These are phyloP conservation scores for Campaea margaritaria DNA, from an alignment of 2,888 invertebrate genomes.

Conservation along the genomic window DNA sequence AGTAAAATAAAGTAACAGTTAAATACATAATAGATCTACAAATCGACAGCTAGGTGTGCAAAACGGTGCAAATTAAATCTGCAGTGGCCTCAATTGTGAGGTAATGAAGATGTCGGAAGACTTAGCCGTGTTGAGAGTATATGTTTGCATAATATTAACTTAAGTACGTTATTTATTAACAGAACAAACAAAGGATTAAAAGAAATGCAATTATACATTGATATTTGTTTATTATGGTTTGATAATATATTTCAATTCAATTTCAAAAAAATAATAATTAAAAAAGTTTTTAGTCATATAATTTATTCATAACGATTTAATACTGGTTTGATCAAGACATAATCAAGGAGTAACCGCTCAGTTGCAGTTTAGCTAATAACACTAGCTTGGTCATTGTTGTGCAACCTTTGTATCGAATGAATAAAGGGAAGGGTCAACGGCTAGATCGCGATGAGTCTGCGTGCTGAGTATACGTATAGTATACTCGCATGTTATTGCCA, in stretches of 20 bases:
- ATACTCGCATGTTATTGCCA: not conserved
- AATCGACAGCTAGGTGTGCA: not conserved
- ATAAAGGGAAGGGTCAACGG: slow-evolving; percentile 41
- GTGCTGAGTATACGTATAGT: slow-evolving; percentile 16
- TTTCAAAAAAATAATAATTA: no score
- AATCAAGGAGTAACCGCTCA: not conserved
- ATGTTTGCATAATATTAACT: no score
- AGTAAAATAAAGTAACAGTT: no score
- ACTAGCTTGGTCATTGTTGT: not conserved
- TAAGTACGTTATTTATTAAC: not conserved
- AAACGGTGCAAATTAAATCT: not conserved
- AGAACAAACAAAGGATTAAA: not conserved
- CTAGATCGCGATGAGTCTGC: slow-evolving; percentile 43
- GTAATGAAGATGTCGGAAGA: not conserved
- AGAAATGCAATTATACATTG: no score
- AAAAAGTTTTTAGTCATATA: not conserved
- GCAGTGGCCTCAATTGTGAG: not conserved
- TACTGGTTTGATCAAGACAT: not conserved
- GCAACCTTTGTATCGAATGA: slow-evolving; percentile 17
- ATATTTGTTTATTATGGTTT: no score
- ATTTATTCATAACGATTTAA: not conserved
- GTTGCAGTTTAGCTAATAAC: no score
- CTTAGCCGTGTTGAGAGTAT: not conserved
- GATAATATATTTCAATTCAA: no score
- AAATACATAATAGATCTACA: no score